These are phyloP conservation scores for Chloroceryle amazona DNA, from an alignment of 2,797 vertebrate species.

Conservation along the genomic window DNA sequence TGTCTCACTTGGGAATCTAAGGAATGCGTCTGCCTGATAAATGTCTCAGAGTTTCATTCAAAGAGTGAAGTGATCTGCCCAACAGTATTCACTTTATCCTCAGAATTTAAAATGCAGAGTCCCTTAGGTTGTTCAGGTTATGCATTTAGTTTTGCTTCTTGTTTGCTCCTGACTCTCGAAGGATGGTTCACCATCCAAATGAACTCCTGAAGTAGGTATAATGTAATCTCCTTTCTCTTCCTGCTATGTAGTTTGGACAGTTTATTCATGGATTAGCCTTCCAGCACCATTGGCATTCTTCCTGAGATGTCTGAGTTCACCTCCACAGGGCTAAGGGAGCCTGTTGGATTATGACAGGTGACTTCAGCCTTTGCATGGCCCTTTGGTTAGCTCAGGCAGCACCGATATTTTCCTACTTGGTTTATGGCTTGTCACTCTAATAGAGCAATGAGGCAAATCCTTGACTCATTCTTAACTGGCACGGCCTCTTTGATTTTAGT, in stretches of 20 bases:
- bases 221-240: neutral
- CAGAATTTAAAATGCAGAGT: neutral
- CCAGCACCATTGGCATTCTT: neutral
- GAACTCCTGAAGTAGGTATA: neutral
- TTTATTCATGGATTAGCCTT: neutral
- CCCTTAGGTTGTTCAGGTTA: neutral
- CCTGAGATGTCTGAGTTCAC: neutral
- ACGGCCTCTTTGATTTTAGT: neutral
- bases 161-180: neutral
- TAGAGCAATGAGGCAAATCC: neutral
- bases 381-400: neutral
- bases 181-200: neutral
- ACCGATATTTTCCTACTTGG: neutral
- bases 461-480: neutral
- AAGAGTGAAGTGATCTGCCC: neutral
- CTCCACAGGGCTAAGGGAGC: neutral
- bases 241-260: neutral
- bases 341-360: neutral
- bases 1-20: neutral
- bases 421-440: neutral
- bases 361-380: neutral
- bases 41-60: neutral
- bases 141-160: neutral
- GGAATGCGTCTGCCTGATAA: conserved; percentile 16
- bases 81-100: neutral